Conservation (phyloP, 2,113 vertebrate species). For the Gobiocypris rarus region DNA sequence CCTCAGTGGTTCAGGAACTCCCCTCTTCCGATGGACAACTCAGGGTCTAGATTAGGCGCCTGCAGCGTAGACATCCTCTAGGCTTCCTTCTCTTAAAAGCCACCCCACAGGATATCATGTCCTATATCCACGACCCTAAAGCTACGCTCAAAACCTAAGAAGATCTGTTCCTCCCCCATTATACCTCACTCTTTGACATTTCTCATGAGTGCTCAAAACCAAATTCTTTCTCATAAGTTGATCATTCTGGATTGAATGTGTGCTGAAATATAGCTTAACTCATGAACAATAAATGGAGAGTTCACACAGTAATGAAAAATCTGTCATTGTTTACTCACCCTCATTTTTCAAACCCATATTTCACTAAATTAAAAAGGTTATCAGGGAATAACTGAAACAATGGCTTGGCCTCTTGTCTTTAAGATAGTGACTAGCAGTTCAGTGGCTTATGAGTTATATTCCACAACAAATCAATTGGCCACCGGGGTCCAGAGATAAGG, state of each 20-base stretch:
- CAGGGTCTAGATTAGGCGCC: constrained; percentile 69
- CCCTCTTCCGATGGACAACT: constrained; percentile 63
- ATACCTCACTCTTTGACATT: constrained; percentile 49
- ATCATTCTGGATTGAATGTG: neutral
- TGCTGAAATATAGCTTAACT: neutral
- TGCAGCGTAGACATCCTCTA: constrained; percentile 67
- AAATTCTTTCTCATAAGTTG: neutral
- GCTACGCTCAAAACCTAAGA: constrained; percentile 51
- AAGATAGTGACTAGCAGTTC: constrained; percentile 54
- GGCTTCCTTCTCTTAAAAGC: constrained; percentile 60
- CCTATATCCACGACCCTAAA: constrained; percentile 64
- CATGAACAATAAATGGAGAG: neutral
- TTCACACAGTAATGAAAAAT: neutral
- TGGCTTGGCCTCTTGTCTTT: constrained; percentile 42
- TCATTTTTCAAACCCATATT: neutral
- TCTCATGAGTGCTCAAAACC: constrained; percentile 22
- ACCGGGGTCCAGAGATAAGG: constrained; percentile 84
- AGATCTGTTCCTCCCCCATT: constrained; percentile 53
- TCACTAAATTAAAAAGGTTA: neutral
- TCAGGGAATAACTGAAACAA: constrained; percentile 52
- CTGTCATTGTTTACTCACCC: neutral
- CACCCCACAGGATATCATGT: constrained; percentile 64
- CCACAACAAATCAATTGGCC: constrained; percentile 92
- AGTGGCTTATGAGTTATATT: constrained; percentile 81
- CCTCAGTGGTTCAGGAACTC: constrained; percentile 69